Evolutionary conservation across 37 sponge, comb jelly and placozoan species (phyloP).

Genomic region (Amphimedon queenslandica): DNA sequence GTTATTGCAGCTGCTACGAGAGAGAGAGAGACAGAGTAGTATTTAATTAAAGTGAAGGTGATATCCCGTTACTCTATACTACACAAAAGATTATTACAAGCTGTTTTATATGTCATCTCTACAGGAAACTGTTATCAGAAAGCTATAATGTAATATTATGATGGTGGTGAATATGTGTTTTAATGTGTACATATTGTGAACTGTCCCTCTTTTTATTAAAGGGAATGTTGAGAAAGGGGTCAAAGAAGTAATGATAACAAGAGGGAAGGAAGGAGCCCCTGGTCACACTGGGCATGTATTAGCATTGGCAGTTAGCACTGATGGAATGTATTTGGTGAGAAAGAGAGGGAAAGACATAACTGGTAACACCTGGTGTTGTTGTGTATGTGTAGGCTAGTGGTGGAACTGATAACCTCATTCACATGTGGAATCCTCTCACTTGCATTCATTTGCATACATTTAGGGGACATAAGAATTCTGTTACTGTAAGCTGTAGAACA

Average conservation of each 20-base stretch:
- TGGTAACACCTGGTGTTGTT: neutral
- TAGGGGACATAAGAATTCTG: constrained; percentile 77
- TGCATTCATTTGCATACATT: constrained; percentile 73
- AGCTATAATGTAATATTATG: no score
- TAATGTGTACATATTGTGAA: no score
- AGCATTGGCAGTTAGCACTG: constrained; percentile 75
- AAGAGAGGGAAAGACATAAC: no score
- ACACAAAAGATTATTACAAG: no score
- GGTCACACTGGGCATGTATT: constrained; percentile 81
- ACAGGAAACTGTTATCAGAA: no score
- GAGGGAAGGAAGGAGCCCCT: constrained; percentile 24
- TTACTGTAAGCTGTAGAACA: constrained; percentile 89
- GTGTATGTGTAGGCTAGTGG: constrained; percentile 80
- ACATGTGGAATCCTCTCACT: constrained; percentile 78
- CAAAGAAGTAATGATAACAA: constrained; percentile 50
- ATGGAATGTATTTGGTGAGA: constrained; percentile 83
- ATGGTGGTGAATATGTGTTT: no score
- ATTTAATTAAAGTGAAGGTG: no score
- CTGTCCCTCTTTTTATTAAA: constrained; percentile 9
- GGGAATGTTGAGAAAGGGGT: constrained; percentile 59
- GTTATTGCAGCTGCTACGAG: no score
- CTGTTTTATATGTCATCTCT: no score
- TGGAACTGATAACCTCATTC: constrained; percentile 73
- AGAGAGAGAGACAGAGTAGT: no score
- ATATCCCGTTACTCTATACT: no score